These are phyloP conservation scores for Microplitis manilae DNA, from an alignment of 2,888 invertebrate genomes.

Conservation along the genomic window DNA sequence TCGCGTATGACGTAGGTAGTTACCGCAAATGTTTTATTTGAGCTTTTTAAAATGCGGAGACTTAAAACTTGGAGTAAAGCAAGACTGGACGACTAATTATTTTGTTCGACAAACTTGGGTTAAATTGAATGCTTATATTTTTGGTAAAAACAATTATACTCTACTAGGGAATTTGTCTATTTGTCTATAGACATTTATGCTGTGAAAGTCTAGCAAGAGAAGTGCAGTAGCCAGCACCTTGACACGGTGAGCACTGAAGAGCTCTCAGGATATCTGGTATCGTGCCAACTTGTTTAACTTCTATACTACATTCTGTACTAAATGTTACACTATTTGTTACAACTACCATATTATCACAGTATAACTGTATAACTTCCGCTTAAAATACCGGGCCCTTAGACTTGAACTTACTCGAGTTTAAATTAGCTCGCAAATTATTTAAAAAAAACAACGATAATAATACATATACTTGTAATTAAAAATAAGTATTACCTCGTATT, in stretches of 20 bases:
- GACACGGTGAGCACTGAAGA: slow-evolving; percentile 28
- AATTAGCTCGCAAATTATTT: neutral
- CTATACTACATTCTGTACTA: neutral
- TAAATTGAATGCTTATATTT: neutral
- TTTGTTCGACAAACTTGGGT: neutral
- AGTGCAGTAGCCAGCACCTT: slow-evolving; percentile 27
- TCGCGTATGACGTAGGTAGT: neutral
- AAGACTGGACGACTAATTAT: too few species aligned
- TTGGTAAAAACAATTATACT: neutral
- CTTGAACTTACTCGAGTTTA: neutral
- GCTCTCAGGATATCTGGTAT: slow-evolving; percentile 23
- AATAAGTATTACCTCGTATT: neutral
- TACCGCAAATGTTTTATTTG: neutral
- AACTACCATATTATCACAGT: neutral
- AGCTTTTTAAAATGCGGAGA: too few species aligned
- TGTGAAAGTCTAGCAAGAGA: neutral
- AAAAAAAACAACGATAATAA: neutral
- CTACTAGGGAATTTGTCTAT: neutral
- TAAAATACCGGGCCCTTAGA: neutral
- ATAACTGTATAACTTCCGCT: neutral
- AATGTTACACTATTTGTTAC: neutral
- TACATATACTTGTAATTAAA: neutral
- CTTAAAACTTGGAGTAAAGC: too few species aligned
- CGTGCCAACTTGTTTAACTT: slow-evolving; percentile 25
- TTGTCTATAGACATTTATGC: slow-evolving; percentile 15